A percentile compares a stretch with the other conserved stretches of the same genome.
Conservation (phyloP, 2,113 vertebrate species). For the Chloroceryle aenea region DNA sequence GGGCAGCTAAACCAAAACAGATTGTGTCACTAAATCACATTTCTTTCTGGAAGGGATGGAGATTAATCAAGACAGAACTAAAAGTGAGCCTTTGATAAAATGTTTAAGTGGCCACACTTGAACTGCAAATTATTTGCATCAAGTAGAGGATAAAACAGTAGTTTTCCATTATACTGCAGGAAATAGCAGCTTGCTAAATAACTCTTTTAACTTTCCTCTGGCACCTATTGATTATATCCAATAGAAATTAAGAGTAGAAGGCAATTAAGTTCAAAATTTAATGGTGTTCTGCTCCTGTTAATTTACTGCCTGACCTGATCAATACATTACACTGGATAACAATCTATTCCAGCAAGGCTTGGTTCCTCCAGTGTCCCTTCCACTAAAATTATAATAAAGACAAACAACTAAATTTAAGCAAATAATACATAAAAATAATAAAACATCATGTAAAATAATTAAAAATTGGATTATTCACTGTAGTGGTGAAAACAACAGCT, state of each 20-base stretch:
- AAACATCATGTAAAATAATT: constrained; percentile 22
- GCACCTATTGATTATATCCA: constrained; percentile 81
- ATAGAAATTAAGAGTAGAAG: constrained; percentile 83
- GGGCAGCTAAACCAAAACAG: neutral
- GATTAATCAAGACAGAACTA: constrained; percentile 29
- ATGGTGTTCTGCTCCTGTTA: constrained; percentile 79
- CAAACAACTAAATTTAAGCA: constrained; percentile 30
- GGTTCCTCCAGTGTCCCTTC: constrained; percentile 54
- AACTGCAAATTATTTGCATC: constrained; percentile 55
- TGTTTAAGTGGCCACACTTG: constrained; percentile 41
- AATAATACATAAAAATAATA: constrained; percentile 4
- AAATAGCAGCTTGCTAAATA: constrained; percentile 74
- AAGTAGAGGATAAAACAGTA: constrained; percentile 68
- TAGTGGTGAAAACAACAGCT: neutral
- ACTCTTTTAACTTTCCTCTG: constrained; percentile 77
- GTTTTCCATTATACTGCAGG: constrained; percentile 65
- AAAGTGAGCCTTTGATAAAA: constrained; percentile 60
- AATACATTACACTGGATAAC: constrained; percentile 75
- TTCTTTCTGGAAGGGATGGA: neutral
- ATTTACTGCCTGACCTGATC: constrained; percentile 84
- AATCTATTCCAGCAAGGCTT: constrained; percentile 64
- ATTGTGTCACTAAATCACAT: neutral
- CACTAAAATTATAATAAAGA: constrained; percentile 66
- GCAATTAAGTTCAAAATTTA: constrained; percentile 86
- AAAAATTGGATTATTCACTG: constrained; percentile 43